Evolutionary conservation across 2,888 invertebrate genomes (phyloP).

Genomic region (Tinea semifulvella): DNA sequence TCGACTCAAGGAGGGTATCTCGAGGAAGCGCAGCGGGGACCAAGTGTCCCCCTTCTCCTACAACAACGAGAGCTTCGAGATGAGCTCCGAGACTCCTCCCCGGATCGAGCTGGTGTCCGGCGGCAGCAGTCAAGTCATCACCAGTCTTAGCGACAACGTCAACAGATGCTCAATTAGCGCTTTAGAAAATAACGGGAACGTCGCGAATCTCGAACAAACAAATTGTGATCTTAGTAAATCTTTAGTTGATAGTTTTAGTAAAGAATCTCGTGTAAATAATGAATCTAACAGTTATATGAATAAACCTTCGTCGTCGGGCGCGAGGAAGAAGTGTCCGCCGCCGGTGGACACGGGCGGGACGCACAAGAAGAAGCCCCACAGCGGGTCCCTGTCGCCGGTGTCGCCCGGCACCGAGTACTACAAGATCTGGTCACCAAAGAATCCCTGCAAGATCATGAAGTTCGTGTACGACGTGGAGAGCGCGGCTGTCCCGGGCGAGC

Average conservation of each 20-base stretch:
- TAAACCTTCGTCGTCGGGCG: conserved; percentile 40
- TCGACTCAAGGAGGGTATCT: conserved; percentile 62
- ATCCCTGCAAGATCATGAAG: conserved; percentile 66
- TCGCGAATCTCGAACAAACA: conserved; percentile 43
- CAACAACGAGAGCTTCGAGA: conserved; percentile 61
- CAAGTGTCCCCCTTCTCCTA: conserved; percentile 57
- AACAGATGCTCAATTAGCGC: conserved; percentile 66
- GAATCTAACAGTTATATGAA: conserved; percentile 49
- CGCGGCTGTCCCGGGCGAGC: conserved; percentile 56
- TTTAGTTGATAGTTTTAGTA: conserved; percentile 51
- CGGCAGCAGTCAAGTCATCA: conserved; percentile 53
- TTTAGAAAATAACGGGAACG: conserved; percentile 56
- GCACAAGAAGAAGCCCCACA: conserved; percentile 69
- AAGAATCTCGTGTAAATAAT: conserved; percentile 56
- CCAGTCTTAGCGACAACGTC: conserved; percentile 58
- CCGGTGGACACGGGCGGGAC: conserved; percentile 65
- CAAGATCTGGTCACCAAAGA: conserved; percentile 74
- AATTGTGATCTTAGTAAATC: conserved; percentile 62
- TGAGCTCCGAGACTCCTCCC: conserved; percentile 51
- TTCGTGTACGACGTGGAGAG: conserved; percentile 62
- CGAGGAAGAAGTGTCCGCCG: conserved; percentile 65
- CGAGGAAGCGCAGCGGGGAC: conserved; percentile 56
- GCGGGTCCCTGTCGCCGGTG: conserved; percentile 62
- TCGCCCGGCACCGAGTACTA: conserved; percentile 72
- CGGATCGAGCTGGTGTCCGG: conserved; percentile 48